Conservation (phyloP, 1,140 invertebrate genomes). For the Neotoxoptera formosana region DNA sequence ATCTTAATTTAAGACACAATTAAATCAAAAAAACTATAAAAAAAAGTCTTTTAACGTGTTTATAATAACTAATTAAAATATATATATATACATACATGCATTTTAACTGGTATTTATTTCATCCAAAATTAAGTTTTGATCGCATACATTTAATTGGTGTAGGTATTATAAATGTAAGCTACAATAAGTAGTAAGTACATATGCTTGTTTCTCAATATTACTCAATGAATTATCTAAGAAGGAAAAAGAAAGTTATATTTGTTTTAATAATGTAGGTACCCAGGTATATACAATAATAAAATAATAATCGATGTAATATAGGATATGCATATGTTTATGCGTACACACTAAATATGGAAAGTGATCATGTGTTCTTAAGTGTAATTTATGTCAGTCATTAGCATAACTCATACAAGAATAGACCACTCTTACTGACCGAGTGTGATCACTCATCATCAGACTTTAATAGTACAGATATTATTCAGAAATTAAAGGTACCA, state of each 20-base stretch:
- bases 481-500: background rate
- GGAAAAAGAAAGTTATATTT: slow-evolving; percentile 33
- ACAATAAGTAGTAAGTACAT: background rate
- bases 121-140: background rate
- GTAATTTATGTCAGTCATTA: slow-evolving; percentile 15
- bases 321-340: no score
- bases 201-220: background rate
- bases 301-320: slow-evolving; percentile 36
- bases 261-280: slow-evolving; percentile 1
- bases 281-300: background rate
- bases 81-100: background rate
- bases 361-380: background rate
- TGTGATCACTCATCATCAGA: background rate
- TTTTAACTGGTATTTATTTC: background rate
- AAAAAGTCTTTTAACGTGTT: background rate
- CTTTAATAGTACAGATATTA: background rate
- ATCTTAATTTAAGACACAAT: background rate
- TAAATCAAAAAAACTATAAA: background rate
- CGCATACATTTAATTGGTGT: background rate
- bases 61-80: background rate
- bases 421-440: background rate
- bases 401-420: background rate
- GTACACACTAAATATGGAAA: background rate
- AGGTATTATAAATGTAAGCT: background rate
- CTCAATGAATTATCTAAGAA: slow-evolving; percentile 24